Percentiles rank a stretch among this genome's conserved stretches.
Conservation (phyloP, 2,797 vertebrate species). For the Typhlichthys subterraneus region DNA sequence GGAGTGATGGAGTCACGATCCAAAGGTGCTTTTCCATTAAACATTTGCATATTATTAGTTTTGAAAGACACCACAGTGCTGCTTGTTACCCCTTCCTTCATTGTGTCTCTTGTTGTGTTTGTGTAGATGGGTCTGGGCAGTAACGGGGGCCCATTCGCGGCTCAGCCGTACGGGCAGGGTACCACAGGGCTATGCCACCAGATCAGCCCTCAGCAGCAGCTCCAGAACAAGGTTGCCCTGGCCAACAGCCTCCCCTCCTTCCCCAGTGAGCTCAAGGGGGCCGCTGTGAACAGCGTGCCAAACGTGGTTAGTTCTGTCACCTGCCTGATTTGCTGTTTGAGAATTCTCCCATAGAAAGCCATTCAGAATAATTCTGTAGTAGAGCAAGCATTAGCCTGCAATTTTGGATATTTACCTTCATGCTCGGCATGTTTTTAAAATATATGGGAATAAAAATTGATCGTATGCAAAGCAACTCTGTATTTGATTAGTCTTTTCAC, state of each 20-base stretch:
- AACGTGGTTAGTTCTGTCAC: conserved; percentile 86
- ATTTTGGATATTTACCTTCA: no score
- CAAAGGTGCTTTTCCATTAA: no score
- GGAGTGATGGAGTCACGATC: no score
- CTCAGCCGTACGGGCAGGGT: conserved; percentile 87
- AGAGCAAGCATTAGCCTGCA: background rate
- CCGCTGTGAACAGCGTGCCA: conserved; percentile 83
- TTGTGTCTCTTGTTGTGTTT: background rate
- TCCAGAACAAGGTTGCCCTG: conserved; percentile 88
- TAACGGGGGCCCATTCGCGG: conserved; percentile 86
- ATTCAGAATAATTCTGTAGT: background rate
- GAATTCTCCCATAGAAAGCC: no score
- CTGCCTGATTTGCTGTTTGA: no score
- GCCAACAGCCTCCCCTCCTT: conserved; percentile 90
- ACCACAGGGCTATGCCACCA: conserved; percentile 80
- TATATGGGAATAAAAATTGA: no score
- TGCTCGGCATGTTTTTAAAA: no score
- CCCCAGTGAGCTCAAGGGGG: conserved; percentile 90
- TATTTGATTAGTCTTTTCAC: no score
- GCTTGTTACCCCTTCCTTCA: background rate
- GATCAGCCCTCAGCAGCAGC: conserved; percentile 84
- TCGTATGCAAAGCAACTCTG: no score
- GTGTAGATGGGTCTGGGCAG: conserved; percentile 88
- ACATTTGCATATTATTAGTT: background rate
- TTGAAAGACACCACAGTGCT: no score